Percentiles rank a stretch among this genome's conserved stretches.
These are phyloP conservation scores for Mylabris sibirica DNA, from an alignment of 2,888 invertebrate genomes.

Conservation along the genomic window DNA sequence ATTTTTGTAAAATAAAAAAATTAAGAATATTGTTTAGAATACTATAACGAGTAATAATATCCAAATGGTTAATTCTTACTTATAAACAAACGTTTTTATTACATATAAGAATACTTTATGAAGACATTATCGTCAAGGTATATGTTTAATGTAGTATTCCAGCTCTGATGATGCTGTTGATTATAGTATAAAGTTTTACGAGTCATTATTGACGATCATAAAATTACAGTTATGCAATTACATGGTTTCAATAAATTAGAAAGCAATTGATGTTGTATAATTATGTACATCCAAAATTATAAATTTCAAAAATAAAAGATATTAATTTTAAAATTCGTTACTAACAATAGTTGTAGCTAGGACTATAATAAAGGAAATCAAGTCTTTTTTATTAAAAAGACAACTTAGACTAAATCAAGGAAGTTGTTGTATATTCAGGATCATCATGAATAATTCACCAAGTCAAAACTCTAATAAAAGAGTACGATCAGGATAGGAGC, in stretches of 20 bases:
- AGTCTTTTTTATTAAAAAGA: not conserved
- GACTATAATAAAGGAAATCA: not conserved
- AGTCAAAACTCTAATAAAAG: not conserved
- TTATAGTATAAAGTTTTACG: not conserved
- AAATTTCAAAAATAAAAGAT: not conserved
- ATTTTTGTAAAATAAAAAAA: too few relatives aligned
- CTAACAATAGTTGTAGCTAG: too few relatives aligned
- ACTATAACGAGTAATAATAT: not conserved
- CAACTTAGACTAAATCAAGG: not conserved
- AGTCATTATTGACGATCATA: slow-evolving; percentile 7
- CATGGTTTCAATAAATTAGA: slow-evolving; percentile 8
- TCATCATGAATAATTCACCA: not conserved
- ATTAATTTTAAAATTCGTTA: too few relatives aligned
- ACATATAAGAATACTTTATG: not conserved
- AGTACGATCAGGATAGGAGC: not conserved
- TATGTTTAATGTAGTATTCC: not conserved
- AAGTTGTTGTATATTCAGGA: slow-evolving; percentile 1
- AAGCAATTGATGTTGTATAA: not conserved
- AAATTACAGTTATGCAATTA: slow-evolving; percentile 12
- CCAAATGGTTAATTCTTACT: not conserved
- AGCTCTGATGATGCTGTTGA: not conserved
- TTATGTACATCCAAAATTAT: not conserved
- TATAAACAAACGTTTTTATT: slow-evolving; percentile 1
- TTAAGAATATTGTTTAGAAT: not conserved
- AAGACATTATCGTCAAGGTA: slow-evolving; percentile 4